Evolutionary conservation across 2,888 invertebrate genomes (phyloP).

Genomic region (Dolomedes plantarius): DNA sequence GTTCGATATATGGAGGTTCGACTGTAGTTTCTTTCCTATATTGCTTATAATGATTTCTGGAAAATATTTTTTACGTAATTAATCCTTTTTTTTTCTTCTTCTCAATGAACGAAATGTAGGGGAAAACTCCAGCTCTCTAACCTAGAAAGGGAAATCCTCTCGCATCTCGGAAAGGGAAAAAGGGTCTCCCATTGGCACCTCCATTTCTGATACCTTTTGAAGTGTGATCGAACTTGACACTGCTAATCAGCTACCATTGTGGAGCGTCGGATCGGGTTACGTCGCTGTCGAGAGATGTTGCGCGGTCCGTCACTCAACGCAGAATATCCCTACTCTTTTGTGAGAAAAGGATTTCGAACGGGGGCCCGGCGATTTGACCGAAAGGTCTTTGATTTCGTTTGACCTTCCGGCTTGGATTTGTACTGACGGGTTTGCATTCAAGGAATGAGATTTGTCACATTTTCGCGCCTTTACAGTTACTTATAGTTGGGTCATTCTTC

Average conservation of each 20-base stretch:
- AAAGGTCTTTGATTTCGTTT: conserved; percentile 16
- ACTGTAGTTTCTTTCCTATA: no score
- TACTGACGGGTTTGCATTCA: neutral
- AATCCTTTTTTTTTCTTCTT: no score
- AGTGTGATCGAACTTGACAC: conserved; percentile 66
- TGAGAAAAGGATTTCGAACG: neutral
- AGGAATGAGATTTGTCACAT: neutral
- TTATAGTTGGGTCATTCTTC: no score
- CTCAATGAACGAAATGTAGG: no score
- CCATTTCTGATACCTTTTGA: neutral
- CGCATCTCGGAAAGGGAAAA: no score
- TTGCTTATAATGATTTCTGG: no score
- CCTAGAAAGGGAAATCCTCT: no score
- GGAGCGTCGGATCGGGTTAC: conserved; percentile 43
- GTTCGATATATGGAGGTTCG: no score
- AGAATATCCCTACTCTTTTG: neutral
- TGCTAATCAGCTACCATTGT: conserved; percentile 66
- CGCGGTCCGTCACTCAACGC: conserved; percentile 5
- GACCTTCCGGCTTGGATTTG: neutral
- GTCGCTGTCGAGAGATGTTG: conserved; percentile 35
- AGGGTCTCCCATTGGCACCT: no score
- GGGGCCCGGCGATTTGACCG: neutral
- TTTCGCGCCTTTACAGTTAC: no score
- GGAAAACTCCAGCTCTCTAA: no score
- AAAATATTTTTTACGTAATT: no score